Evolutionary conservation across 2,797 vertebrate species (phyloP), one percentile per base, ranked within the genome.

Genomic region (Syngnathus acus): DNA sequence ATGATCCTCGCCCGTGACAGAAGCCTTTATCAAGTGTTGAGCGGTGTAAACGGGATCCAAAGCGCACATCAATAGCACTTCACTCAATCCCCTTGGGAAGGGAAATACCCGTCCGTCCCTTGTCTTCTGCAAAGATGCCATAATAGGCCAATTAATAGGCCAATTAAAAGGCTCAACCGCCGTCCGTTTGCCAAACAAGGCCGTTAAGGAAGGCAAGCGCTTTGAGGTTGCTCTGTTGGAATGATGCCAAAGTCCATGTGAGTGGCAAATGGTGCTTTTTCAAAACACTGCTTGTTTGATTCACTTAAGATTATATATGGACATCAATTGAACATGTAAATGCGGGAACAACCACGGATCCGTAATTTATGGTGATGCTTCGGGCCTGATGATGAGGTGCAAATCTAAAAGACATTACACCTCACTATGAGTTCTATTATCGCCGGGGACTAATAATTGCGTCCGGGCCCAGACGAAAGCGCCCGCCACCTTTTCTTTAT

Each of bases 321-420:
- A 32, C 32, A 32, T 4, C 32, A 32, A 32, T 32, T 32, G 32
- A 32, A 32, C 14, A 32, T 57, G 55, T 37, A 17, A 57, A 37
- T 38, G 26, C 6, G 4, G 14, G 8, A 17, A 53, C 45, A 42
- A 23, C 47, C 53, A 45, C 55, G 32, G 63, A 61, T 51, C 26
- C 39, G 42, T 58, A 54, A 64, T 72, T 80, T 73, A 77, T 72
- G 60, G 66, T 73, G 78, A 79, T 78, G 63, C 65, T 65, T 53
- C 74, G 65, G 70, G 71, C 64, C 74, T 76, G 73, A 76, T 82
- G 85, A 85, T 83, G 88, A 89, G 79, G 84, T 85, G 83, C 83
- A 82, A 86, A 90, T 91, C 81, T 84, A 77, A 89, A 87, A 85
- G 71, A 76, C 83, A 85, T 88, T 88, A 83, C 69, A 84, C 83